phyloP scores from a whole-genome alignment of 2,888 invertebrate genomes.

The Orthonevra nobilis region DNA sequence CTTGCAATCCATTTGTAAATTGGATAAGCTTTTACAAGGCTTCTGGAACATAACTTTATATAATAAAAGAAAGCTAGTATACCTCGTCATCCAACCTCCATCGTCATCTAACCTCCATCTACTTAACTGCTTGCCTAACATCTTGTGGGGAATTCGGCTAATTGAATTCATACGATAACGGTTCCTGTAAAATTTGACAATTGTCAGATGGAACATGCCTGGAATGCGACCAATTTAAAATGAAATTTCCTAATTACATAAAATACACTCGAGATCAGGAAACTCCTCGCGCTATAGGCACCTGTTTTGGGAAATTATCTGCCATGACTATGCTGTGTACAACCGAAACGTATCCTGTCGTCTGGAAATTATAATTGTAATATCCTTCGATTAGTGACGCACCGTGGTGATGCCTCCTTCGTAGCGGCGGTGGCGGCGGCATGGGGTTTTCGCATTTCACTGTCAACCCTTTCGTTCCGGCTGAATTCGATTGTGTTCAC shows the following conservation, averaged over 20 bases:
- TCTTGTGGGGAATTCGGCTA: slow-evolving; percentile 21
- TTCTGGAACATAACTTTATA: no score
- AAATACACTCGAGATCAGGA: slow-evolving; percentile 6
- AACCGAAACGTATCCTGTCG: slow-evolving; percentile 49
- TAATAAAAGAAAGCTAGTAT: no score
- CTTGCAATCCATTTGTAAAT: no score
- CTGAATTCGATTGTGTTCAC: slow-evolving; percentile 53
- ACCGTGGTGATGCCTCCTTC: slow-evolving; percentile 54
- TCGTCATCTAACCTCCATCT: no score
- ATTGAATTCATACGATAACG: slow-evolving; percentile 44
- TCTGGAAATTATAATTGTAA: slow-evolving; percentile 70
- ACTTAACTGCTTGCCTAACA: slow-evolving; percentile 15
- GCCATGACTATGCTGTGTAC: background rate
- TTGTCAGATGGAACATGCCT: slow-evolving; percentile 47
- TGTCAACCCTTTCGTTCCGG: slow-evolving; percentile 68
- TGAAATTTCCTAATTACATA: slow-evolving; percentile 58
- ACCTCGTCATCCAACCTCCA: no score
- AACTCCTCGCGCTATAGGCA: slow-evolving; percentile 28
- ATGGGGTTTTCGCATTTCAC: slow-evolving; percentile 48
- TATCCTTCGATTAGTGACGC: slow-evolving; percentile 69
- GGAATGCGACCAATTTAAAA: slow-evolving; percentile 43
- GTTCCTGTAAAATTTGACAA: slow-evolving; percentile 31
- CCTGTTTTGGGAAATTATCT: slow-evolving; percentile 49
- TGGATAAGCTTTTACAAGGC: no score
- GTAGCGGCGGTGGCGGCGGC: slow-evolving; percentile 19